Conservation (phyloP, 1,140 invertebrate genomes). For the fruit fly (Drosophila melanogaster) region Release_6_plus_ISO1_MT NT_037436.4:1631501-1632000, state of each 20-base stretch:
- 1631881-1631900: conserved; percentile 32
- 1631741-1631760: conserved; percentile 47
- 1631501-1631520: conserved; percentile 14
- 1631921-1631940: conserved; percentile 53
- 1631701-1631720: conserved; percentile 42
- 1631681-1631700: conserved; percentile 65
- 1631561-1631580: conserved; percentile 38
- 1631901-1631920: conserved; percentile 48
- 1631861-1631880: conserved; percentile 51
- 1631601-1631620: conserved; percentile 27
- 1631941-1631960: conserved; percentile 40
- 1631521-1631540: neutral
- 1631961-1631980: conserved; percentile 61
- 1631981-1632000: conserved; percentile 84
- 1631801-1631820: conserved; percentile 43
- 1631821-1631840: conserved; percentile 75
- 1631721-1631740: conserved; percentile 25
- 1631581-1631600: conserved; percentile 41
- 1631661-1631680: conserved; percentile 72
- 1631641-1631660: conserved; percentile 64
- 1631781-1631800: conserved; percentile 71
- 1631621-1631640: conserved; percentile 66
- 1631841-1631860: conserved; percentile 46
- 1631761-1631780: conserved; percentile 79
- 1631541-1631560: conserved; percentile 4